phyloP scores from a whole-genome alignment of 1,140 invertebrate species.

The Andrena cerasifolii region DNA sequence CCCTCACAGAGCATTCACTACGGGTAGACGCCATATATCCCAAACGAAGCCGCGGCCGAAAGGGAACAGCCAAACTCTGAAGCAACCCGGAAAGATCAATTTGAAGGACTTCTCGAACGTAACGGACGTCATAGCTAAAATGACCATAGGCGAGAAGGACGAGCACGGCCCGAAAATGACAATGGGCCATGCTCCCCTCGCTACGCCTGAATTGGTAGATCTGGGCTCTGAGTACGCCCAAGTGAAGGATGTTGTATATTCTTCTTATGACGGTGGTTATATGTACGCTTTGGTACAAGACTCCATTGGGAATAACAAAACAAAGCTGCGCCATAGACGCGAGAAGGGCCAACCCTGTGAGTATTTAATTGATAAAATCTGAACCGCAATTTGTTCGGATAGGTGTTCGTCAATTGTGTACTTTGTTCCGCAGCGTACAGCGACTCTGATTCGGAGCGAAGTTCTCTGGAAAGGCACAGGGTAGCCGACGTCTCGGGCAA shows the following conservation, averaged over 20 bases:
- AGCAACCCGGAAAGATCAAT: slow-evolving; percentile 95
- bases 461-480: slow-evolving; percentile 88
- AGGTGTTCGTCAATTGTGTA: slow-evolving; percentile 27
- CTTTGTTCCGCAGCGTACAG: slow-evolving; percentile 85
- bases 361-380: slow-evolving; percentile 19
- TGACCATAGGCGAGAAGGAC: slow-evolving; percentile 87
- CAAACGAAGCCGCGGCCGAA: slow-evolving; percentile 87
- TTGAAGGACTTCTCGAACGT: slow-evolving; percentile 94
- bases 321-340: slow-evolving; percentile 84
- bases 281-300: slow-evolving; percentile 86
- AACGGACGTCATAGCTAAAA: slow-evolving; percentile 91
- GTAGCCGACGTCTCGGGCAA: slow-evolving; percentile 86
- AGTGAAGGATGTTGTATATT: slow-evolving; percentile 86
- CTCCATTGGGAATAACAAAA: slow-evolving; percentile 84
- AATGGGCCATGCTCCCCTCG: slow-evolving; percentile 89
- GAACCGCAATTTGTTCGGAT: slow-evolving; percentile 8
- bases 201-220: slow-evolving; percentile 91
- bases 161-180: slow-evolving; percentile 81
- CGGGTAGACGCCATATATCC: slow-evolving; percentile 87
- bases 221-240: slow-evolving; percentile 87
- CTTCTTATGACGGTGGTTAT: slow-evolving; percentile 84
- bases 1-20: slow-evolving; percentile 91
- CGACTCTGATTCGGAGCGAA: slow-evolving; percentile 94
- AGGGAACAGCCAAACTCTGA: slow-evolving; percentile 90
- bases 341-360: slow-evolving; percentile 87